These are phyloP conservation scores for Cataglyphis albicans DNA, from an alignment of 2,888 invertebrate species.

Conservation along the genomic window DNA sequence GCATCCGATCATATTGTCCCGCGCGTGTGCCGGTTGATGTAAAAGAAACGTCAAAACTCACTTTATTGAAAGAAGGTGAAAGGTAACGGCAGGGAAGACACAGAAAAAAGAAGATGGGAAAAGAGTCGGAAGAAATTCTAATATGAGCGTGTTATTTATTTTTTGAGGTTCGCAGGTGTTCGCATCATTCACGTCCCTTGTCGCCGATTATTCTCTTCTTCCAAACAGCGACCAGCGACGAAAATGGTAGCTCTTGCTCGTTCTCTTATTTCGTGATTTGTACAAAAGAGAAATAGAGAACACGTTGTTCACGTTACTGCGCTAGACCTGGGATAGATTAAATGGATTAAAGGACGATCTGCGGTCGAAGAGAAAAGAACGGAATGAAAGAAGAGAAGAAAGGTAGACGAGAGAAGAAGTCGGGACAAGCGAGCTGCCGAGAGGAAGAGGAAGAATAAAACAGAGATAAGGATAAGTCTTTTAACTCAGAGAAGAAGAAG, in stretches of 20 bases:
- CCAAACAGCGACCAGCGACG: background rate
- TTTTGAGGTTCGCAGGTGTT: conserved; percentile 68
- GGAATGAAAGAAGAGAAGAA: conserved; percentile 24
- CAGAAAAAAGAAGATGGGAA: conserved; percentile 5
- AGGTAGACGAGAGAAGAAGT: conserved; percentile 31
- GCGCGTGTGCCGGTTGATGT: conserved; percentile 32
- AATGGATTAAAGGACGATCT: conserved; percentile 4
- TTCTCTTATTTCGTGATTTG: conserved; percentile 19
- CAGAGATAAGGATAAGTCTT: conserved; percentile 59
- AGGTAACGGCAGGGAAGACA: conserved; percentile 32
- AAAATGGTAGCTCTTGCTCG: conserved; percentile 20
- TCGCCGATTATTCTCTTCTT: conserved; percentile 13
- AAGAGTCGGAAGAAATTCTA: conserved; percentile 51
- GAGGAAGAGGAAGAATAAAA: conserved; percentile 48
- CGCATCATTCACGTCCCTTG: conserved; percentile 64
- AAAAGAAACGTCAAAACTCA: conserved; percentile 44
- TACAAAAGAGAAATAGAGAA: conserved; percentile 29
- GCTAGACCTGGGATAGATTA: conserved; percentile 20
- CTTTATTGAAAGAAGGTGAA: conserved; percentile 27
- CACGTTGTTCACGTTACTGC: background rate
- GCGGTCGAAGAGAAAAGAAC: background rate
- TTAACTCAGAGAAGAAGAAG: conserved; percentile 52
- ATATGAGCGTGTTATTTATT: conserved; percentile 61
- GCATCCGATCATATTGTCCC: conserved; percentile 47
- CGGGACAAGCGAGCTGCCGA: conserved; percentile 25